Conservation (phyloP, 37 sponge, comb jelly and placozoan genomes). For the Spongilla lacustris region DNA sequence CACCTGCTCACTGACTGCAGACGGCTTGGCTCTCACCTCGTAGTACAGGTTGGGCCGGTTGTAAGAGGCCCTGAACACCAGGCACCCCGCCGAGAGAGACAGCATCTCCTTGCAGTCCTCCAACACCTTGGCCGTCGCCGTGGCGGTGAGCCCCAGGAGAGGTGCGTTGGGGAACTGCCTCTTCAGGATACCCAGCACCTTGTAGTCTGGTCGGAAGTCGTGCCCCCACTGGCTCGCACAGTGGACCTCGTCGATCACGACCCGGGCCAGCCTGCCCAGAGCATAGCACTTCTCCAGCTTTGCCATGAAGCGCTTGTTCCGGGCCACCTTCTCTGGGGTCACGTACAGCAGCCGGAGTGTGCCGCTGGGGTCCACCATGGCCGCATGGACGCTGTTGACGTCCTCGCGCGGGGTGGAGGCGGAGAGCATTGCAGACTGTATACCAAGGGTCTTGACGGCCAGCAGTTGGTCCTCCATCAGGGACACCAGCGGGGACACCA, state of each 20-base stretch:
- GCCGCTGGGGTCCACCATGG: conserved; percentile 51
- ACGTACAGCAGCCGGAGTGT: conserved; percentile 85
- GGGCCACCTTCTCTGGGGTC: conserved; percentile 92
- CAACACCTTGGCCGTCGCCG: conserved; percentile 85
- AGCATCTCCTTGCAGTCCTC: conserved; percentile 74
- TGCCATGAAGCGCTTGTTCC: conserved; percentile 85
- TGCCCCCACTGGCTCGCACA: conserved; percentile 99
- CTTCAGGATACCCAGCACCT: conserved; percentile 85
- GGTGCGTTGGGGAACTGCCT: conserved; percentile 87
- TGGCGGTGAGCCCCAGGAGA: conserved; percentile 94
- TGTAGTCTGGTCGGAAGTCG: conserved; percentile 97
- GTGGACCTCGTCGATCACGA: conserved; percentile 97
- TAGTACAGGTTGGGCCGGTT: conserved; percentile 89
- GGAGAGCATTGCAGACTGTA: conserved; percentile 69
- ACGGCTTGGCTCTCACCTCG: conserved; percentile 80
- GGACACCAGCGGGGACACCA: conserved; percentile 91
- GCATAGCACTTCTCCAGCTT: conserved; percentile 89
- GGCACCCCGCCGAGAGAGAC: conserved; percentile 40
- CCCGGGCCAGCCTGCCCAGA: conserved; percentile 62
- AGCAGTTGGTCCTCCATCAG: conserved; percentile 96
- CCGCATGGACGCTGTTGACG: conserved; percentile 38
- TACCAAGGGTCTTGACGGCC: conserved; percentile 61
- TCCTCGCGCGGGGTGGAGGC: conserved; percentile 64
- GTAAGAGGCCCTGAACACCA: conserved; percentile 82
- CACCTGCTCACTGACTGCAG: conserved; percentile 48